These are phyloP conservation scores for Solenodon paradoxus DNA, from an alignment of 2,113 vertebrate species.

Conservation along the genomic window DNA sequence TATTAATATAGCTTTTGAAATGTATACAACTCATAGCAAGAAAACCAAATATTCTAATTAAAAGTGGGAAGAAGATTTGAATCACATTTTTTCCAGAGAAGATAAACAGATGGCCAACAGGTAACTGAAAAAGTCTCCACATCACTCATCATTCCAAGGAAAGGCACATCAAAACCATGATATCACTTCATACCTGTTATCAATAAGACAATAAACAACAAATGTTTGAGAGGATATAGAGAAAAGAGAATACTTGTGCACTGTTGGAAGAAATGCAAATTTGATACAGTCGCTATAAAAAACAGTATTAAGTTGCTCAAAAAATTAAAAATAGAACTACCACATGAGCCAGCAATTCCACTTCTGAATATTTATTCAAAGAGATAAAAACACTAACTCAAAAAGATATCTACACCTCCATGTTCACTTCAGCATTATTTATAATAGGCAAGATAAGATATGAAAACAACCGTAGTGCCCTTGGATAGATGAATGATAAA, in stretches of 20 bases:
- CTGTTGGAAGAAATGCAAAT: neutral
- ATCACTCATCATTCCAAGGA: neutral
- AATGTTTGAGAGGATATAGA: neutral
- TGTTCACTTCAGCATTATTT: neutral
- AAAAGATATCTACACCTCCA: neutral
- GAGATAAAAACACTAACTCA: neutral
- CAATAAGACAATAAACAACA: neutral
- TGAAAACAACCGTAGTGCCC: neutral
- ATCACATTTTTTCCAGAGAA: neutral
- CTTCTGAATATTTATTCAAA: neutral
- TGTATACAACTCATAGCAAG: neutral
- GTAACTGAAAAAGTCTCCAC: neutral
- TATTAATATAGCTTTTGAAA: neutral
- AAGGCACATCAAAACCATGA: neutral
- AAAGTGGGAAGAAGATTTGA: neutral
- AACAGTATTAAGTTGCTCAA: neutral
- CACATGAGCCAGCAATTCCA: neutral
- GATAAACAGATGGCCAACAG: neutral
- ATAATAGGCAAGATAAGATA: neutral
- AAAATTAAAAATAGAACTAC: too few relatives aligned
- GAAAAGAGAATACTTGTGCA: neutral
- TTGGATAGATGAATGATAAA: neutral
- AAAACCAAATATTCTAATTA: neutral
- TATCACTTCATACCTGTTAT: too few relatives aligned
- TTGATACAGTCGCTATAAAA: neutral